phyloP scores from a whole-genome alignment of 2,888 invertebrate genomes.

The Blastobasis lacticolella region DNA sequence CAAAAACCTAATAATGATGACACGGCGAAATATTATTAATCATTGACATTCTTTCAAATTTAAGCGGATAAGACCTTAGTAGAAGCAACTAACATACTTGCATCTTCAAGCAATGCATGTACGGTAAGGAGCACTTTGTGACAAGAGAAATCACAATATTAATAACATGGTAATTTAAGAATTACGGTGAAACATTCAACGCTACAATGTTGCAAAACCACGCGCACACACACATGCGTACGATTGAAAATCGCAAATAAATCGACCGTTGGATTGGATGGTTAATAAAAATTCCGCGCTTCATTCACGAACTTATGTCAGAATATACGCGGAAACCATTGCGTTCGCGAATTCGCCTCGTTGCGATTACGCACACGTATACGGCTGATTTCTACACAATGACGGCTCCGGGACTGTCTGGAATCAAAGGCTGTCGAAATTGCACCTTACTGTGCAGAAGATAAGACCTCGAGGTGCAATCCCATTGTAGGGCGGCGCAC shows the following conservation, averaged over 20 bases:
- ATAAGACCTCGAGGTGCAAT: slow-evolving; percentile 25
- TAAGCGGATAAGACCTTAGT: too few relatives aligned
- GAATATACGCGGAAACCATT: slow-evolving; percentile 65
- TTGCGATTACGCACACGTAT: slow-evolving; percentile 56
- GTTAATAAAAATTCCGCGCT: slow-evolving; percentile 53
- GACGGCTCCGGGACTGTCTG: slow-evolving; percentile 25
- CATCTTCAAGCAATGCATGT: too few relatives aligned
- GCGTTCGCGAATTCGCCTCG: slow-evolving; percentile 58
- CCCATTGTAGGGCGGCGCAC: slow-evolving; percentile 23
- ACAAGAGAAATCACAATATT: too few relatives aligned
- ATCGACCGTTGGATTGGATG: slow-evolving; percentile 15
- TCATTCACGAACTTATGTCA: slow-evolving; percentile 56
- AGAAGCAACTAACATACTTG: too few relatives aligned
- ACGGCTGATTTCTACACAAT: slow-evolving; percentile 52
- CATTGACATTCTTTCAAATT: too few relatives aligned
- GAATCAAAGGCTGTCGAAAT: slow-evolving; percentile 25
- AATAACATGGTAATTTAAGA: too few relatives aligned
- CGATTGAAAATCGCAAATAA: not conserved
- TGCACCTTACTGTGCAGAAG: slow-evolving; percentile 32
- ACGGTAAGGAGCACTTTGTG: too few relatives aligned
- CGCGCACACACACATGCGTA: too few relatives aligned
- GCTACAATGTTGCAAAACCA: too few relatives aligned
- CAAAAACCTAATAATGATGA: too few relatives aligned
- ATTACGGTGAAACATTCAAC: too few relatives aligned
- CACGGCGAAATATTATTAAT: too few relatives aligned